phyloP scores from a whole-genome alignment of 2,113 vertebrate genomes.

The Variabilichromis moorii region DNA sequence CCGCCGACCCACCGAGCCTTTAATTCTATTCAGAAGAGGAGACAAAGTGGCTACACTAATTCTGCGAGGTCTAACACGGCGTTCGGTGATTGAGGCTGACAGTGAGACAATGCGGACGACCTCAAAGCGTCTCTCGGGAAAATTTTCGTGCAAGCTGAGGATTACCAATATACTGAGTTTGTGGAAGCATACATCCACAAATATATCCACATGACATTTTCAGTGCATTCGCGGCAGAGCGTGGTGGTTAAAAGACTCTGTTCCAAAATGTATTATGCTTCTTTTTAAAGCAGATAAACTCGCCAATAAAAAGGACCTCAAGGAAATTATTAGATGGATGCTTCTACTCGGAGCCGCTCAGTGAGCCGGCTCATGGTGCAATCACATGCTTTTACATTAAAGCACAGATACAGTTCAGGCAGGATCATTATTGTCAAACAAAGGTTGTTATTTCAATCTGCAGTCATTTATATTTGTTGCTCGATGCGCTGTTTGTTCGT shows the following conservation, averaged over 20 bases:
- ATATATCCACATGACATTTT: neutral
- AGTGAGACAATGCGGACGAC: neutral
- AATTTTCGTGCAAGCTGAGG: neutral
- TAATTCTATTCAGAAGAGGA: conserved; percentile 6
- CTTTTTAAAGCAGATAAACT: neutral
- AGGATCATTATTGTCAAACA: neutral
- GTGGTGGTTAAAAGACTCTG: neutral
- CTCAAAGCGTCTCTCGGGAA: neutral
- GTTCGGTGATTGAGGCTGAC: neutral
- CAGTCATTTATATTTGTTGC: neutral
- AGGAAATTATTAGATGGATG: neutral
- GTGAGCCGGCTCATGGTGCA: neutral
- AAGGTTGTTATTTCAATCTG: neutral
- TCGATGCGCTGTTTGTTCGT: accelerated
- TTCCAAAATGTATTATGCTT: neutral
- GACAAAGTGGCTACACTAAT: neutral
- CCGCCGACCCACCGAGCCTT: neutral
- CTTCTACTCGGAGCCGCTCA: neutral
- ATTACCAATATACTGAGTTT: neutral
- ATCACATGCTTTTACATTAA: neutral
- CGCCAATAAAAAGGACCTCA: neutral
- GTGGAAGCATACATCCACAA: neutral
- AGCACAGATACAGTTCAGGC: neutral
- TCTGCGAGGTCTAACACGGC: neutral
- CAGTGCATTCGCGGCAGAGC: neutral